Base-by-base conservation (phyloP, 2,888 invertebrate species). In the Mimumesa dahlbomi region DNA sequence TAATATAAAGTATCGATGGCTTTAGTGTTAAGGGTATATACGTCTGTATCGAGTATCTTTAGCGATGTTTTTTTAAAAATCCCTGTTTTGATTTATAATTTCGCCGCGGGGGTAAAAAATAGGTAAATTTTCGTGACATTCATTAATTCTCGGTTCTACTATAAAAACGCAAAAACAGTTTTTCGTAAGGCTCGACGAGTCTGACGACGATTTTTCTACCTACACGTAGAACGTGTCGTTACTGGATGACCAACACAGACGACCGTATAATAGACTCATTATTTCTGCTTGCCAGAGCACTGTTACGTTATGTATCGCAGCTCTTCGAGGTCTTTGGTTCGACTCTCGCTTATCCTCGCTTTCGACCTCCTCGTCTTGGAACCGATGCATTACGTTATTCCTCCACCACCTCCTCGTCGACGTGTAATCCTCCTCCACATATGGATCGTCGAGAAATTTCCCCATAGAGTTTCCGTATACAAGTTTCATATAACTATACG, bases 191-290 rank as follows among this genome's bases (percentile, higher is more conserved):
- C 48, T 58, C 52, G 64, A n/a, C 54, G 72, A 71, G 65, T 38
- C 65, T 54, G 71, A 65, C 59, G 65, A 46, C 4, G 57, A 48
- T 14, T 16, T 7, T 46, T 14, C 38, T 18, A 29, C 53, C n/a
- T n/a, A 7, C 7, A 14, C 25, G 38, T 45, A 18, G 66, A 48
- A 66, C 66, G 38, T 66, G 59, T 78, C 75, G 71, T 75, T 79
- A 61, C 64, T 70, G 65, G 73, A 73, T 69, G 76, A 65, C 62
- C 58, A 77, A 79, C 81, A 79, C 81, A 82, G 70, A 67, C 76
- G 76, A 74, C 73, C 75, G 81, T 83, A 81, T 85, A 85, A 86
- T 85, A 82, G 85, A 85, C 85, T 85, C 84, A 84, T 86, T 86
- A 86, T 86, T 86, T 86, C 86, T 81, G 85, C 79, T 82, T 84